These are phyloP conservation scores for Heterodera filipjevi DNA, from an alignment of 2,888 invertebrate species.

Conservation along the genomic window DNA sequence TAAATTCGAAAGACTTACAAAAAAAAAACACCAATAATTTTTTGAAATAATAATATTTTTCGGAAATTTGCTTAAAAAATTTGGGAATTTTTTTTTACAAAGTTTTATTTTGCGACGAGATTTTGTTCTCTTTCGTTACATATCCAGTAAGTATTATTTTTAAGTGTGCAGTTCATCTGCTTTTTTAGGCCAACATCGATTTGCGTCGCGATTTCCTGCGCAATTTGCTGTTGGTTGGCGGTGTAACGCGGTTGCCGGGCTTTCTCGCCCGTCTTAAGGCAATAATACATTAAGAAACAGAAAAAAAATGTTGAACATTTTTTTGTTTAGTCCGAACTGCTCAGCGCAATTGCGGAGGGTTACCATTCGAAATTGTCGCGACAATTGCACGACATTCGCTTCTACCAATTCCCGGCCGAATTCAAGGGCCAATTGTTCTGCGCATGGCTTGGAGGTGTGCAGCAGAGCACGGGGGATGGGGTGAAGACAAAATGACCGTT, in stretches of 20 bases:
- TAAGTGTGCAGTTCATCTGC: neutral
- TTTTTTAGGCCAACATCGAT: conserved; percentile 78
- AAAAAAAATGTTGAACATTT: neutral
- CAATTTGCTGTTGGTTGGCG: conserved; percentile 85
- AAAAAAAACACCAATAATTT: no score
- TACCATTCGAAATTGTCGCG: conserved; percentile 13
- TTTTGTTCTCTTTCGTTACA: no score
- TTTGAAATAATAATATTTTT: no score
- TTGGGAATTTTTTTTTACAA: no score
- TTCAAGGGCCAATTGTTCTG: conserved; percentile 35
- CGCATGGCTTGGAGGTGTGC: conserved; percentile 48
- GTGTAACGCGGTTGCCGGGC: conserved; percentile 81
- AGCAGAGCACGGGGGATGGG: neutral
- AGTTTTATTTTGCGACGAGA: no score
- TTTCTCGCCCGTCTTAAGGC: conserved; percentile 79
- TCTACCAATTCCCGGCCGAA: conserved; percentile 33
- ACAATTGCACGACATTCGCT: conserved; percentile 35
- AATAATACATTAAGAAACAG: conserved; percentile 68
- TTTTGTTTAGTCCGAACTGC: conserved; percentile 23
- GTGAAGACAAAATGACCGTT: neutral
- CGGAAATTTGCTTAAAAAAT: no score
- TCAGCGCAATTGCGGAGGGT: conserved; percentile 19
- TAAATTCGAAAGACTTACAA: no score
- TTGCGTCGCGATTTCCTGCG: conserved; percentile 77
- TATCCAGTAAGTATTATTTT: no score